phyloP scores from a whole-genome alignment of 2,797 vertebrate species.

The Hydrolagus colliei region DNA sequence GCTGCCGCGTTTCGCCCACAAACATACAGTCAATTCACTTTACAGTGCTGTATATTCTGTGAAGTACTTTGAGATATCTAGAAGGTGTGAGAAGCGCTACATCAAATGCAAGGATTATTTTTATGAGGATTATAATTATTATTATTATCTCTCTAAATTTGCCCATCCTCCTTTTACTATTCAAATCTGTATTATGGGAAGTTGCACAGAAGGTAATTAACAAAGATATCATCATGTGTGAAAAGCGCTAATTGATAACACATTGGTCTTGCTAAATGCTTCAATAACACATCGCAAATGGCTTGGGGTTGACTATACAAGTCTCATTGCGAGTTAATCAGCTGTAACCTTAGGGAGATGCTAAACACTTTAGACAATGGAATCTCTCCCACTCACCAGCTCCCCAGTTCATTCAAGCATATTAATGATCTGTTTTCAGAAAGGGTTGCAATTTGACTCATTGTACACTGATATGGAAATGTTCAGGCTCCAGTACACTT shows the following conservation, averaged over 20 bases:
- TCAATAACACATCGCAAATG: neutral
- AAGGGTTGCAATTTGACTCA: conserved; percentile 12
- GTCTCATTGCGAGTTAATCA: neutral
- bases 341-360: neutral
- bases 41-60: too few species aligned
- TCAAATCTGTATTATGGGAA: neutral
- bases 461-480: neutral
- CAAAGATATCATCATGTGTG: neutral
- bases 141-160: too few species aligned
- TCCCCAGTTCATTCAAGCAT: conserved; percentile 1
- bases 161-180: neutral
- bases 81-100: neutral
- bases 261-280: neutral
- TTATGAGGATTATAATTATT: neutral
- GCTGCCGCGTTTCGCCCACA: too few species aligned
- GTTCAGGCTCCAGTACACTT: neutral
- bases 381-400: neutral
- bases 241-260: neutral
- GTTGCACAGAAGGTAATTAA: neutral
- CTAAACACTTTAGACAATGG: neutral
- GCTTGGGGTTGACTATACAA: neutral
- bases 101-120: neutral
- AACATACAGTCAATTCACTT: too few species aligned
- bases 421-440: neutral
- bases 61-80: neutral